Conservation (phyloP, 2,797 vertebrate species). For the Arrhamphus sclerolepis region DNA sequence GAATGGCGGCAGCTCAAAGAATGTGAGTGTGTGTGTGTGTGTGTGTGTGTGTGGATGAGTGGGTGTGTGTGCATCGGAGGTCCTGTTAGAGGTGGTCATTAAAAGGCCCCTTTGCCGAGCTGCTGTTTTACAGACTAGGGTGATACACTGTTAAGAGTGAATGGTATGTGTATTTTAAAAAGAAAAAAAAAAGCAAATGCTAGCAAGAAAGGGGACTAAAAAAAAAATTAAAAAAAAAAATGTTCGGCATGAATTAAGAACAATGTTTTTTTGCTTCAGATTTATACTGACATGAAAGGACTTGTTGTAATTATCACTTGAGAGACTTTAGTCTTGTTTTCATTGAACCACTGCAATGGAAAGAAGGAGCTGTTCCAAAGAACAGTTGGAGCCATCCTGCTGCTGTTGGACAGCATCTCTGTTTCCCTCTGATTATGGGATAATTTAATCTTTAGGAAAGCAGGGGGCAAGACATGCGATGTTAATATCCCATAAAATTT, state of each 20-base stretch:
- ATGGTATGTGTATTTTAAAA: too few species aligned
- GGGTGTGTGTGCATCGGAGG: conserved; percentile 47
- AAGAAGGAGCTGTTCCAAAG: conserved; percentile 76
- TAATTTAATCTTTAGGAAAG: conserved; percentile 72
- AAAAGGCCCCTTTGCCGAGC: conserved; percentile 47
- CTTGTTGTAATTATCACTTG: conserved; percentile 77
- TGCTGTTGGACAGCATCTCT: conserved; percentile 67
- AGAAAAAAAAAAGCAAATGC: too few species aligned
- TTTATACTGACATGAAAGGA: conserved; percentile 75
- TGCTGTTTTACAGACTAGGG: conserved; percentile 38
- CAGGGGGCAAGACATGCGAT: conserved; percentile 61
- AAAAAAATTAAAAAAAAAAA: conserved; percentile 29
- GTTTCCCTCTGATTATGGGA: conserved; percentile 74
- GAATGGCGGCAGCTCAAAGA: conserved; percentile 73
- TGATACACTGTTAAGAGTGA: conserved; percentile 14
- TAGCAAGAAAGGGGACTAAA: conserved; percentile 21
- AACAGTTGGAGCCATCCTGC: conserved; percentile 73
- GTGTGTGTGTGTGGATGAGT: conserved; percentile 22
- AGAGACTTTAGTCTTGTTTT: conserved; percentile 78
- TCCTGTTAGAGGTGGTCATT: conserved; percentile 54
- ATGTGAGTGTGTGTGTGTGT: conserved; percentile 50
- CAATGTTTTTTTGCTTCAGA: conserved; percentile 63
- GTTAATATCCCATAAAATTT: conserved; percentile 74
- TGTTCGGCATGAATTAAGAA: conserved; percentile 62
- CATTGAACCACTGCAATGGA: conserved; percentile 76